Conservation (phyloP, 2,797 vertebrate species). For the Falco columbarius region DNA sequence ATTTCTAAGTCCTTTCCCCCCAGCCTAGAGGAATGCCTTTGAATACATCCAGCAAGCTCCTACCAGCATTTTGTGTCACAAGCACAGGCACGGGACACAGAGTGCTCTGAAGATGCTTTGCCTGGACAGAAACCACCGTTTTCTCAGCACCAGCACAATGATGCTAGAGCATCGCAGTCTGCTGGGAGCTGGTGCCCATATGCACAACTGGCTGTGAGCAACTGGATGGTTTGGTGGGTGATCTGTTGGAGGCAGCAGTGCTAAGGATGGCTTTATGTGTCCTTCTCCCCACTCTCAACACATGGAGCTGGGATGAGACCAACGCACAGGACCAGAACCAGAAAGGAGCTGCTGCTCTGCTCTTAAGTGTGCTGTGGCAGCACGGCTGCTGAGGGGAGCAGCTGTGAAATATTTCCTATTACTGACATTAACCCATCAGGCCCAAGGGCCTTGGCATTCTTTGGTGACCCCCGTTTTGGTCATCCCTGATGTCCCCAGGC, state of each 20-base stretch:
- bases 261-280: neutral
- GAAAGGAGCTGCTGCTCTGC: neutral
- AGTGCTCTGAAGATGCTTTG: neutral
- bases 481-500: neutral
- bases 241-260: neutral
- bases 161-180: neutral
- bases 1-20: neutral
- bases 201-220: neutral
- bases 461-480: neutral
- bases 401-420: neutral
- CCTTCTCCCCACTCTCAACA: neutral
- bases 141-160: neutral
- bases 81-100: fast-evolving
- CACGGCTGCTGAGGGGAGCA: neutral
- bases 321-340: neutral
- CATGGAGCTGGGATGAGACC: neutral
- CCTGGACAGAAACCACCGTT: neutral
- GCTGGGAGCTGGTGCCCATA: neutral
- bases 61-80: neutral
- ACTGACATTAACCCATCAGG: neutral
- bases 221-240: neutral
- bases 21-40: neutral
- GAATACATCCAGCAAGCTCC: neutral
- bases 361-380: neutral
- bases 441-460: neutral